Conservation (phyloP, 2,797 vertebrate species). For the Sebastes variabilis region DNA sequence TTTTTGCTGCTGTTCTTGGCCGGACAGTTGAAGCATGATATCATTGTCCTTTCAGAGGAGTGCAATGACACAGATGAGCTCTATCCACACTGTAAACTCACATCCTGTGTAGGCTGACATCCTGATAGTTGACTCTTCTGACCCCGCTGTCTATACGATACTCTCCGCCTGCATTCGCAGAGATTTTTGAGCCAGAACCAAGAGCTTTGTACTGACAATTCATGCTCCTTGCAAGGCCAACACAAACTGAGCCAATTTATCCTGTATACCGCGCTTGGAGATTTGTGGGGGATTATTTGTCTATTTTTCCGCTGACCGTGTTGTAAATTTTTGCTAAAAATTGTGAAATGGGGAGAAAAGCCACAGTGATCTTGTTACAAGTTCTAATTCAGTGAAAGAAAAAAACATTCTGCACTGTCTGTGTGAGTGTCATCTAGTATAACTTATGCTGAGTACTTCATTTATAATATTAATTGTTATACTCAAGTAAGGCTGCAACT, state of each 20-base stretch:
- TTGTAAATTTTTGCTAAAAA: slow-evolving; percentile 44
- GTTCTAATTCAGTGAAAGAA: not conserved
- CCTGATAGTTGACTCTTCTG: slow-evolving; percentile 43
- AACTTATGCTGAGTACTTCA: not conserved
- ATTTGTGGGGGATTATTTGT: slow-evolving; percentile 66
- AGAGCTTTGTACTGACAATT: slow-evolving; percentile 23
- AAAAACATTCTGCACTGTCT: not conserved
- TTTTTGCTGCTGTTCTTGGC: slow-evolving; percentile 52
- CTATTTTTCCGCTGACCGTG: slow-evolving; percentile 53
- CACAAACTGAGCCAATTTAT: slow-evolving; percentile 29
- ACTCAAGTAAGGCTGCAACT: not conserved
- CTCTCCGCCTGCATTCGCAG: slow-evolving; percentile 29
- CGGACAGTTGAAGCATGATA: slow-evolving; percentile 46
- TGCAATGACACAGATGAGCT: slow-evolving; percentile 43
- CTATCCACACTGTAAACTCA: slow-evolving; percentile 23
- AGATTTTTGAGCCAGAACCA: slow-evolving; percentile 24
- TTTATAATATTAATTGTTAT: not conserved
- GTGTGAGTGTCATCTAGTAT: not conserved
- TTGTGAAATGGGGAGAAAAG: slow-evolving; percentile 26
- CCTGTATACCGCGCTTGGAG: slow-evolving; percentile 26
- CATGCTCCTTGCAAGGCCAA: slow-evolving; percentile 25
- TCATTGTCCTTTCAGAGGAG: slow-evolving; percentile 39
- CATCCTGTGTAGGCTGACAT: slow-evolving; percentile 64
- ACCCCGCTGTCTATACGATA: slow-evolving; percentile 57
- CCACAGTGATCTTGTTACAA: slow-evolving; percentile 35